Evolutionary conservation across 2,797 vertebrate species (phyloP), one percentile per base, ranked within the genome.

Genomic region (Adrianichthys oophorus): DNA sequence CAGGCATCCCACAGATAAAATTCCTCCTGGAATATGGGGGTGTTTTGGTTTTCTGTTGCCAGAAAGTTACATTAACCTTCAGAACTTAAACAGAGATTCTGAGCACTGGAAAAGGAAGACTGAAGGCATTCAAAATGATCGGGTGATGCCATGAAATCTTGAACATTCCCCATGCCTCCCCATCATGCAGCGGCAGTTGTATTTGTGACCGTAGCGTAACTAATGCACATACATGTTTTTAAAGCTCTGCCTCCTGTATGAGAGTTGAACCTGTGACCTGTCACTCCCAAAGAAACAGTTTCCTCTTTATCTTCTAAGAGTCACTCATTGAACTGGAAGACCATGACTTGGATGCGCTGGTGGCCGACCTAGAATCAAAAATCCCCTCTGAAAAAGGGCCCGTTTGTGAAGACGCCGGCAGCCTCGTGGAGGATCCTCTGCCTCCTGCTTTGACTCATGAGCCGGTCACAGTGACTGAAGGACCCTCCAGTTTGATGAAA

Each of bases 281-380:
- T 26, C 4, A 44, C 4, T 40, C 16, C 6, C 19, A 19, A 45
- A 37, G 29, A 7, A 43, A 56, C 3, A 52, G 15, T 41, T 50
- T 12, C 6, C 1, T 7, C 24, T 4, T 19, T 41, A 7, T 19
- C 46, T 67, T 15, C 3, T 45, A 14, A 95, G 94, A 95, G 85
- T 95, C 93, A 2, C 80, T 96, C 56, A 92, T 92, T 69, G 75
- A 94, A 6, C 82, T 97, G 58, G 95, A 96, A 76, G 94, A 95
- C 56, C 85, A 92, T 32, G 95, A 97, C 62, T 83, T 96, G 69
- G 94, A 96, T 63, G 90, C 92, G 41, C 91, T 96, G 68, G 91
- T 96, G 91, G 92, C 93, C 8, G 94, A 94, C 62, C 91, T 96
- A 26, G 74, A 90, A 47, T 90, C 92, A 69, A 91, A 93, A 41